Conservation (phyloP, 2,888 invertebrate genomes). For the Lochmaea capreae region DNA sequence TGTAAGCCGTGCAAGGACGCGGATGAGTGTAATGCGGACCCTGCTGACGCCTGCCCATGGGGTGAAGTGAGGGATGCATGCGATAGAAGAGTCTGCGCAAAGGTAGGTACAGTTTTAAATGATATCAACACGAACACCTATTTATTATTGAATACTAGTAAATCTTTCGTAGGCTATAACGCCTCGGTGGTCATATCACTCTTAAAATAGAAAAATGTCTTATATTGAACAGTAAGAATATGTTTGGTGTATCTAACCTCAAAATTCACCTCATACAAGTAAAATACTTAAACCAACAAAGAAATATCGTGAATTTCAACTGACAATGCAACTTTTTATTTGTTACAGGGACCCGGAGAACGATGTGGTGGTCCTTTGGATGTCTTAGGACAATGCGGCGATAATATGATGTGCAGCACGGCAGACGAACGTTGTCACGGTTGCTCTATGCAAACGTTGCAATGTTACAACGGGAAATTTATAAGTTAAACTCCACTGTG, state of each 20-base stretch:
- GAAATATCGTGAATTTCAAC: not conserved
- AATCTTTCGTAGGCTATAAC: too few species aligned
- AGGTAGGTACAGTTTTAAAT: conserved; percentile 52
- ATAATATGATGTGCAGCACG: conserved; percentile 61
- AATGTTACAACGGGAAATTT: conserved; percentile 49
- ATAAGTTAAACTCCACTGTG: conserved; percentile 38
- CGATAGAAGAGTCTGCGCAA: conserved; percentile 61
- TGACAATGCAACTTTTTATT: conserved; percentile 4
- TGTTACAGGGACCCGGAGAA: conserved; percentile 61
- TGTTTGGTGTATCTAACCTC: too few species aligned
- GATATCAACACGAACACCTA: not conserved
- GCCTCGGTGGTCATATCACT: too few species aligned
- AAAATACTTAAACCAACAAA: too few species aligned
- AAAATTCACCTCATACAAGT: too few species aligned
- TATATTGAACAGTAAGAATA: too few species aligned
- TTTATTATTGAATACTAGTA: too few species aligned
- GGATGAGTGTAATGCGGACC: conserved; percentile 59
- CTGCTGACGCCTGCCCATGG: conserved; percentile 57
- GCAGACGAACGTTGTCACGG: conserved; percentile 62
- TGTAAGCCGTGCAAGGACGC: conserved; percentile 49
- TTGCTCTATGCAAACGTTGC: conserved; percentile 58
- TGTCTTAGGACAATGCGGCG: conserved; percentile 59
- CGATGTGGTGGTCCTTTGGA: conserved; percentile 59
- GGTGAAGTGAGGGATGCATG: conserved; percentile 61
- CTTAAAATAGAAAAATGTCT: too few species aligned